Evolutionary conservation across 2,888 invertebrate genomes (phyloP), one percentile per base, ranked within the genome.

Genomic region (Sepiola atlantica): DNA sequence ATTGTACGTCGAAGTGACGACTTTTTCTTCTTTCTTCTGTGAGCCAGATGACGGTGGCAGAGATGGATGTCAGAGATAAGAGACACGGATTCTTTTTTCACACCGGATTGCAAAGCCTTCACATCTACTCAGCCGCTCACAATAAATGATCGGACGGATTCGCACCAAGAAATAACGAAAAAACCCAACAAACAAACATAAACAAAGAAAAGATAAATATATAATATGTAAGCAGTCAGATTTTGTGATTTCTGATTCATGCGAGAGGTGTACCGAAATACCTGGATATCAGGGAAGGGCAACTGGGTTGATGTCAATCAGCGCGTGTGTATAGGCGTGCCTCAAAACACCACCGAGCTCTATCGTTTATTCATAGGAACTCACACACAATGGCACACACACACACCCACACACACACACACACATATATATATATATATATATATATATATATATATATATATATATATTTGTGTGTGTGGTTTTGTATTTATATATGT

Each of bases 81-180:
- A 77, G 16, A 77, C 16, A 77, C 12, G 45, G 45, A 2, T 45
- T 12, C n/a, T n/a, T 32, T n/a, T 77, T 77, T 77, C 32, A 77
- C 32, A n/a, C n/a, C 14, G 77, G 77, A 77, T 77, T 77, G 77
- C 77, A 32, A 45, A 77, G 1, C 77, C 77, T n/a, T 77, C 77
- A 32, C 77, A n/a, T 77, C 77, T 77, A 77, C n/a, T 77, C 77
- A 77, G 77, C n/a, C 77, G 77, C 77, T n/a, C n/a, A n/a, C 77
- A 77, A 77, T 77, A 77, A 77, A 77, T 77, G 77, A 77, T 77
- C 77, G n/a, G 32, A 14, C 77, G 12, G 77, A 16, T 77, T 77
- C 77, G n/a, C n/a, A 32, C 77, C 77, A 77, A 77, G n/a, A n/a
- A 32, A n/a, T 16, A n/a, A n/a, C 77, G 12, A 77, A 18, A n/a